Percentiles rank a stretch among this genome's conserved stretches.
phyloP scores from a whole-genome alignment of 2,888 invertebrate genomes.

The Rhagonycha fulva region DNA sequence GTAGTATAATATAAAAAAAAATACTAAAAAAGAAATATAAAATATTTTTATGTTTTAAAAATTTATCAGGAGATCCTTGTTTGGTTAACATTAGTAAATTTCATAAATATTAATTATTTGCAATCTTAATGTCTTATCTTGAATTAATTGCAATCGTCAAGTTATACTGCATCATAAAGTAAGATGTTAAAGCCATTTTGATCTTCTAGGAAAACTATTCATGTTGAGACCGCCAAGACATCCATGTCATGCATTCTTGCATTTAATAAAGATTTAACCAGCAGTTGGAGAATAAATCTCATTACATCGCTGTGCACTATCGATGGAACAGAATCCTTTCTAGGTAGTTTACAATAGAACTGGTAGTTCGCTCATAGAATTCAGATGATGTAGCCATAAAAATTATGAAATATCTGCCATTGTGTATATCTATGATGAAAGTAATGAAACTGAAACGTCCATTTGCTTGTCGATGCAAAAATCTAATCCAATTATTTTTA shows the following conservation, averaged over 20 bases:
- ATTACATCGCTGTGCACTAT: slow-evolving; percentile 42
- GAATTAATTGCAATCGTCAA: background rate
- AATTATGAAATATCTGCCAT: slow-evolving; percentile 46
- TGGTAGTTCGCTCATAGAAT: slow-evolving; percentile 26
- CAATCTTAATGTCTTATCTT: background rate
- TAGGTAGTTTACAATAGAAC: slow-evolving; percentile 34
- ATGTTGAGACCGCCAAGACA: background rate
- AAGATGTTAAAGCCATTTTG: background rate
- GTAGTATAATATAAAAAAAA: background rate
- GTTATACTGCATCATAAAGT: background rate
- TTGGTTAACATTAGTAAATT: background rate
- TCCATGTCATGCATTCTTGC: slow-evolving; percentile 19
- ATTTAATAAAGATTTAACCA: slow-evolving; percentile 29
- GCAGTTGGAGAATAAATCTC: slow-evolving; percentile 27
- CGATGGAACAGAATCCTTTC: slow-evolving; percentile 33
- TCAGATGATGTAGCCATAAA: slow-evolving; percentile 35
- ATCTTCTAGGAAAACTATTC: background rate
- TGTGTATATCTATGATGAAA: slow-evolving; percentile 27
- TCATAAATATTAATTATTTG: background rate
- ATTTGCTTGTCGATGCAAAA: background rate
- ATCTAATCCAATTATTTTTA: background rate
- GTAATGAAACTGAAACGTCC: background rate
- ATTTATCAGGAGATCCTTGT: background rate
- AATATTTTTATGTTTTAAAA: background rate
- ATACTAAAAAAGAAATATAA: background rate